Conservation (phyloP, 2,797 vertebrate genomes). For the Ceryle rudis region DNA sequence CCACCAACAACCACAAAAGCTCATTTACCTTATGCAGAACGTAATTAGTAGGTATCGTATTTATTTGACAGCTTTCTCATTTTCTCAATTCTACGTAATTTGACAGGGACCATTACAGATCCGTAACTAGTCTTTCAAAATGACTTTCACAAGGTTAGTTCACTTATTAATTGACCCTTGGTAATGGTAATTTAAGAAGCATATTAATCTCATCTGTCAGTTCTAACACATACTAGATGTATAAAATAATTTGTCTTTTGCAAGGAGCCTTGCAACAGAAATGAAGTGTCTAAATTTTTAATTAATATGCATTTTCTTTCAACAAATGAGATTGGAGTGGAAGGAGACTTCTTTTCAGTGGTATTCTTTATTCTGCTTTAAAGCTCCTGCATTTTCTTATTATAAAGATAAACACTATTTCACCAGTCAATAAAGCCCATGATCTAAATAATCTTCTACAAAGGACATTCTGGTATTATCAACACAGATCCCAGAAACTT, state of each 20-base stretch:
- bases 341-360: constrained; percentile 16
- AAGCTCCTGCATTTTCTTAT: constrained; percentile 17
- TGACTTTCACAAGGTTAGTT: constrained; percentile 84
- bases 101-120: constrained; percentile 81
- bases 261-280: constrained; percentile 76
- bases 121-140: constrained; percentile 79
- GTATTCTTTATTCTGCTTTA: constrained; percentile 36
- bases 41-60: constrained; percentile 79
- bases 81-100: constrained; percentile 80
- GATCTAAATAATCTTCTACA: constrained; percentile 53
- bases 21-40: constrained; percentile 79
- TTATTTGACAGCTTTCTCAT: constrained; percentile 83
- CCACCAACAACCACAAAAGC: constrained; percentile 67
- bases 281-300: constrained; percentile 73
- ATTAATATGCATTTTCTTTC: constrained; percentile 76
- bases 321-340: constrained; percentile 26
- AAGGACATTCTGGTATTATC: constrained; percentile 1
- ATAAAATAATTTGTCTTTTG: constrained; percentile 80
- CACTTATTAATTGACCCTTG: constrained; percentile 85
- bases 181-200: constrained; percentile 85
- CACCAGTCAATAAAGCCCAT: constrained; percentile 12
- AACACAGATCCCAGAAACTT: constrained; percentile 12
- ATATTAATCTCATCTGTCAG: constrained; percentile 86
- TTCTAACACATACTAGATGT: constrained; percentile 78
- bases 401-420: constrained; percentile 39